Evolutionary conservation across 2,113 vertebrate species (phyloP).

Genomic region (Elephas maximus): DNA sequence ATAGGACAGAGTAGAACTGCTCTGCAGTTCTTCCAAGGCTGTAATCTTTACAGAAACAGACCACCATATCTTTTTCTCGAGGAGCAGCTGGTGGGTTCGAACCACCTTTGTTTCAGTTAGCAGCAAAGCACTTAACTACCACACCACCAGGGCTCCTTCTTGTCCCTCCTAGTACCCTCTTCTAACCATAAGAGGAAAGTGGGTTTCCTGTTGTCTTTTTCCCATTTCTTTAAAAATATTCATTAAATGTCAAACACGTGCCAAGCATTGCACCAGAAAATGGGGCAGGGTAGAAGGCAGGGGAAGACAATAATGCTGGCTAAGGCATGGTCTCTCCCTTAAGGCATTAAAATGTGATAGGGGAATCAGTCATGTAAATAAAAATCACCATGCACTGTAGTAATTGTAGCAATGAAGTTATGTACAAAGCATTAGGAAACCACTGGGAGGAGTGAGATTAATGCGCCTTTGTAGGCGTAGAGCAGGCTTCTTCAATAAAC

Average conservation of each 20-base stretch:
- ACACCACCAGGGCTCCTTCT: no score
- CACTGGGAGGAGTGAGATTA: background rate
- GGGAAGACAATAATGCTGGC: background rate
- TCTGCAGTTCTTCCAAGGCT: no score
- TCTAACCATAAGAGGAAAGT: background rate
- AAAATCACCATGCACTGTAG: background rate
- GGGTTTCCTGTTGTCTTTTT: background rate
- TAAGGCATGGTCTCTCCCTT: background rate
- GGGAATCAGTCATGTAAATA: background rate
- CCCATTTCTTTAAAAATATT: slow-evolving; percentile 26
- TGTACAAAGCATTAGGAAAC: background rate
- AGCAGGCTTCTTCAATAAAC: background rate
- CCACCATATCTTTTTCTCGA: no score
- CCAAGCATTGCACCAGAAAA: background rate
- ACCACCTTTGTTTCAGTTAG: no score
- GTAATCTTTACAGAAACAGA: no score
- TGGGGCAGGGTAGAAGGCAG: background rate
- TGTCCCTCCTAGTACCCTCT: background rate
- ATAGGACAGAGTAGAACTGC: no score
- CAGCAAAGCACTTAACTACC: no score
- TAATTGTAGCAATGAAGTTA: background rate
- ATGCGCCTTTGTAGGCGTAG: background rate
- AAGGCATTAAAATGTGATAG: background rate
- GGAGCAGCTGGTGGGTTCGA: no score
- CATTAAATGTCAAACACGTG: slow-evolving; percentile 3